Evolutionary conservation across 2,888 invertebrate species (phyloP).

Genomic region (Phalera bucephala): DNA sequence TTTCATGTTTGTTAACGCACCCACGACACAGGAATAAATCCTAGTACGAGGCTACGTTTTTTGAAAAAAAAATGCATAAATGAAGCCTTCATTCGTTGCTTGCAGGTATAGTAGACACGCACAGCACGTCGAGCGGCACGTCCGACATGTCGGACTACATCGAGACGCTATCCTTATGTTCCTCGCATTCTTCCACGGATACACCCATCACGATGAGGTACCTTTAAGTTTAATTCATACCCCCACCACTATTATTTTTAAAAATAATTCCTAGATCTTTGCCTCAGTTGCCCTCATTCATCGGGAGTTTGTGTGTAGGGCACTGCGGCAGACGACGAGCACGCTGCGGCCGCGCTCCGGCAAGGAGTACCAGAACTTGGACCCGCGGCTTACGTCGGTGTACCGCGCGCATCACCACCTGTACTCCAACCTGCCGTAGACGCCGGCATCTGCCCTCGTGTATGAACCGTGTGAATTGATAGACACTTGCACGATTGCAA

Average conservation of each 20-base stretch:
- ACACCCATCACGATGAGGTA: slow-evolving; percentile 84
- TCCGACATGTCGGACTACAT: slow-evolving; percentile 95
- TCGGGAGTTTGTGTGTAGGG: slow-evolving; percentile 39
- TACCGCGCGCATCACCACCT: slow-evolving; percentile 27
- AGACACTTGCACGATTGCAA: neutral
- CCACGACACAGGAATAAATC: no score
- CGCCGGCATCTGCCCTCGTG: slow-evolving; percentile 3
- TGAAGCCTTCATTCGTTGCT: no score
- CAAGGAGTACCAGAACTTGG: slow-evolving; percentile 88
- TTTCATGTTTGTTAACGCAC: no score
- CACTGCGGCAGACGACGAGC: slow-evolving; percentile 72
- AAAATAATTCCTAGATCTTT: no score
- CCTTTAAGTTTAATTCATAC: no score
- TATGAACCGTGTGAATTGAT: neutral
- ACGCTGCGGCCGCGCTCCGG: slow-evolving; percentile 92
- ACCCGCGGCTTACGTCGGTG: slow-evolving; percentile 38
- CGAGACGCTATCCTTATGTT: slow-evolving; percentile 91
- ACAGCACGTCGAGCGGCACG: no score
- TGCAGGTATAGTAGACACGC: slow-evolving; percentile 82
- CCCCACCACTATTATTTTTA: neutral
- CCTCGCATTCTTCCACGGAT: slow-evolving; percentile 91
- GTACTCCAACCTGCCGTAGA: neutral
- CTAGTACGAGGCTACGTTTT: no score
- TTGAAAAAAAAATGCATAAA: no score
- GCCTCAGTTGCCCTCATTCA: no score